phyloP scores from a whole-genome alignment of 2,797 vertebrate species.

The Numenius phaeopus region DNA sequence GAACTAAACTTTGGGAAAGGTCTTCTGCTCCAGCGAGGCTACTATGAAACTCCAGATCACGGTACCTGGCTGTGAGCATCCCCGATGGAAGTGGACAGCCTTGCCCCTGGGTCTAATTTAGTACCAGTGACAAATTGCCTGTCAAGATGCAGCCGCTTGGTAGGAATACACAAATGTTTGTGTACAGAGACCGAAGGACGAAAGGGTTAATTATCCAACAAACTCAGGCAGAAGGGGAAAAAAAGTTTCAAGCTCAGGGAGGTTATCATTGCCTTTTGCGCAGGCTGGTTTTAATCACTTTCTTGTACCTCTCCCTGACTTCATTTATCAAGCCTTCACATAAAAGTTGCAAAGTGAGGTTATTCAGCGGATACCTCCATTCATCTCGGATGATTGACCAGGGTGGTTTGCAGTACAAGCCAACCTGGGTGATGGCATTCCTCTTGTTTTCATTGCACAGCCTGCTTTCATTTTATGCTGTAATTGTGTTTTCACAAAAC shows the following conservation, averaged over 20 bases:
- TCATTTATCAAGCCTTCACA: conserved; percentile 83
- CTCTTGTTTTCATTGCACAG: conserved; percentile 54
- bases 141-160: neutral
- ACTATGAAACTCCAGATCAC: neutral
- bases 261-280: conserved; percentile 70
- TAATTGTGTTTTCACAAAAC: conserved; percentile 54
- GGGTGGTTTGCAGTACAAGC: conserved; percentile 65
- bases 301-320: conserved; percentile 78
- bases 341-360: conserved; percentile 82
- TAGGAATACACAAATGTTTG: conserved; percentile 12
- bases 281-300: conserved; percentile 85
- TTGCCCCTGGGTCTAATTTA: neutral
- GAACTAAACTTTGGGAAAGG: neutral
- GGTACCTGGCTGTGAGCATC: neutral
- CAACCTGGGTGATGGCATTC: conserved; percentile 69
- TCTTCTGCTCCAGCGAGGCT: neutral
- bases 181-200: neutral
- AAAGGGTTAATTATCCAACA: conserved; percentile 69
- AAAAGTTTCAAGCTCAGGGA: conserved; percentile 61
- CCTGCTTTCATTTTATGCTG: conserved; percentile 72
- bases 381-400: conserved; percentile 75
- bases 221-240: conserved; percentile 53
- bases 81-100: neutral
- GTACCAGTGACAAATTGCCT: conserved; percentile 22
- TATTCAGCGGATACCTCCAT: conserved; percentile 78